Base-by-base conservation (phyloP, 2,113 vertebrate genomes). In the Acrocephalus arundinaceus region DNA sequence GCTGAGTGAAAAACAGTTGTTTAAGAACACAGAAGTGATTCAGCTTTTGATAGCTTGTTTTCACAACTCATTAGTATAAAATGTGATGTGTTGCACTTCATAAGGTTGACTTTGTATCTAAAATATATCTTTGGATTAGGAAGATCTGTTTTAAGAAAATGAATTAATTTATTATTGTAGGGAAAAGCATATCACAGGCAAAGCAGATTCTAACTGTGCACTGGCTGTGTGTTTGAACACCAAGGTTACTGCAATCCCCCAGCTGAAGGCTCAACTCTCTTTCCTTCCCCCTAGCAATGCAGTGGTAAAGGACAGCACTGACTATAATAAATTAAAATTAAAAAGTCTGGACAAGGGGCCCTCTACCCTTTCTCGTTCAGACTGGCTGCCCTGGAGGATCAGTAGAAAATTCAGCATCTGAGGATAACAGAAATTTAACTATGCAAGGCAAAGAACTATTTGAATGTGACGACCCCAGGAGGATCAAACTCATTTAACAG, bases 171-270 rank as follows among this genome's bases (percentile, higher is more conserved):
- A 73, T 24, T 81, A 20, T 55, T 78, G 61, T 55, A n/a, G 39
- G 11, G 1, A 43, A 90, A 88, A 63, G 11, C 2, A 2, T 31
- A 1, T 22, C 75, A 63, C 11, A 90, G 55, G 76, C 65, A 71
- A 86, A 95, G 76, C 22, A 74, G 46, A 84, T 80, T 66, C 52
- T 85, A 70, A 63, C 65, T 89, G 46, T 76, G 59, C 43, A n/a
- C 33, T 66, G 88, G 37, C 85, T 94, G 12, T 46, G 11, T 81
- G 61, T 84, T 90, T 59, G 51, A 88, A 72, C 30, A 79, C 16
- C 90, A 95, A 80, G 85, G 95, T 92, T 95, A 81, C 82, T 71
- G 92, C 70, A 94, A 86, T 80, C n/a, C 72, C 66, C 23, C 46
- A 77, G 82, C 41, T 74, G 76, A 93, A 86, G 21, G 65, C 48